Base-by-base conservation (phyloP, 2,797 vertebrate genomes). In the Xenopus petersii region DNA sequence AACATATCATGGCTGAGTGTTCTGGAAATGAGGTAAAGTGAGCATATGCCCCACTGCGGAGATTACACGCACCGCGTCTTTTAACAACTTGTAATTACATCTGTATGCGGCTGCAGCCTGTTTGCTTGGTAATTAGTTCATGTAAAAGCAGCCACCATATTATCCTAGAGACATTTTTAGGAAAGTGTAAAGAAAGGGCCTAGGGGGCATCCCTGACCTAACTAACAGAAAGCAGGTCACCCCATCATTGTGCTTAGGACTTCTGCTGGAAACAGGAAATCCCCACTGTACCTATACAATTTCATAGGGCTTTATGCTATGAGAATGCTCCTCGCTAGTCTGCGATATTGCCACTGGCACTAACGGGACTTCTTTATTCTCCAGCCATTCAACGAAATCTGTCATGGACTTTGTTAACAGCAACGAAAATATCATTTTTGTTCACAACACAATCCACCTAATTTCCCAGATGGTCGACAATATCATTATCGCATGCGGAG, bases 401-500 rank as follows among this genome's bases (percentile, higher is more conserved):
- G 96, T 98, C 74, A 99, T 99, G 98, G 98, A 99, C 88, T 99
- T 99, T 84, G 98, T 99, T 86, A 99, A 99, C 91, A 99, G 98
- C 91, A 99, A 99, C 81, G 98, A 99, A 89, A 99, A 99, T 88
- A 99, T 99, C 89, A 98, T 99, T 90, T 99, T 99, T 83, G 98
- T 99, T 82, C 98, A 99, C 91, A 99, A 99, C 90, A 99, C 98
- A 71, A 99, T 98, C 87, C 98, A 99, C 91, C 96, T 99, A 87
- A 98, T 99, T 88, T 99, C 98, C 83, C 98, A 99, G 91, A 99
- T 99, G 98, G 97, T 98, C 85, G 98, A 99, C 91, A 99, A 99
- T 91, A 98, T 99, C 88, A 98, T 99, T 89, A 99, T 99, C 74
- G 98, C 97, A 87, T 99, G 97, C 76, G 98, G 98, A 89, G 98